These are phyloP conservation scores for Ceuthmochares aereus DNA, from an alignment of 2,113 vertebrate genomes.

Conservation along the genomic window DNA sequence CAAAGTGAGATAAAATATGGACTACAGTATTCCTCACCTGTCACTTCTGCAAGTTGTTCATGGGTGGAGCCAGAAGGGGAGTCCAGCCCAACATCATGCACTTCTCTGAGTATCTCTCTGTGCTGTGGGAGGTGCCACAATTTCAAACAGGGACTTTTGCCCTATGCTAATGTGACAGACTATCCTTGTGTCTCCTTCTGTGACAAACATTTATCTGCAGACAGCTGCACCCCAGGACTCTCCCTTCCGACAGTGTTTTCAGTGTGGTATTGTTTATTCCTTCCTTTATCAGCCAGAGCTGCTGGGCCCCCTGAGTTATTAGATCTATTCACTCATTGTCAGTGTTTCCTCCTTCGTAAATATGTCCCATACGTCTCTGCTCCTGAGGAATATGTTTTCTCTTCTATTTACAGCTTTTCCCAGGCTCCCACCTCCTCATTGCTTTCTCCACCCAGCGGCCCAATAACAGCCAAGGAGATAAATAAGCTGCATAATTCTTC, in stretches of 20 bases:
- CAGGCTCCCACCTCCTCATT: slow-evolving; percentile 21
- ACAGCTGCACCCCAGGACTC: neutral
- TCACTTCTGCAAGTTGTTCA: neutral
- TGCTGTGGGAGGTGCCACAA: neutral
- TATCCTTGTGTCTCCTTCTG: neutral
- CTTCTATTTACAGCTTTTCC: slow-evolving; percentile 75
- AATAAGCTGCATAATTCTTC: slow-evolving; percentile 80
- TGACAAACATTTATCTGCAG: neutral
- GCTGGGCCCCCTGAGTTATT: slow-evolving; percentile 72
- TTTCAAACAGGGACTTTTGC: neutral
- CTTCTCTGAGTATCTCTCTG: neutral
- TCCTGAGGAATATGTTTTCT: slow-evolving; percentile 61
- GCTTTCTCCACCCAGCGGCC: slow-evolving; percentile 55
- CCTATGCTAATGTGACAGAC: neutral
- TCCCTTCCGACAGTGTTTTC: neutral
- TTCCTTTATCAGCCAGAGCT: slow-evolving; percentile 59
- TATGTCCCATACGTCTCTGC: slow-evolving; percentile 66
- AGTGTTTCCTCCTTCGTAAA: slow-evolving; percentile 69
- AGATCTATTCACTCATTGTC: slow-evolving; percentile 65
- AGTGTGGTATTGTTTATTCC: slow-evolving; percentile 54
- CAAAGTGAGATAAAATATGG: neutral
- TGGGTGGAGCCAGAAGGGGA: neutral
- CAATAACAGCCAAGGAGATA: slow-evolving; percentile 77
- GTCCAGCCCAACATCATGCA: neutral
- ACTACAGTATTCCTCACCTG: neutral